Conservation (phyloP, 2,113 vertebrate genomes). For the Aegithalos caudatus region DNA sequence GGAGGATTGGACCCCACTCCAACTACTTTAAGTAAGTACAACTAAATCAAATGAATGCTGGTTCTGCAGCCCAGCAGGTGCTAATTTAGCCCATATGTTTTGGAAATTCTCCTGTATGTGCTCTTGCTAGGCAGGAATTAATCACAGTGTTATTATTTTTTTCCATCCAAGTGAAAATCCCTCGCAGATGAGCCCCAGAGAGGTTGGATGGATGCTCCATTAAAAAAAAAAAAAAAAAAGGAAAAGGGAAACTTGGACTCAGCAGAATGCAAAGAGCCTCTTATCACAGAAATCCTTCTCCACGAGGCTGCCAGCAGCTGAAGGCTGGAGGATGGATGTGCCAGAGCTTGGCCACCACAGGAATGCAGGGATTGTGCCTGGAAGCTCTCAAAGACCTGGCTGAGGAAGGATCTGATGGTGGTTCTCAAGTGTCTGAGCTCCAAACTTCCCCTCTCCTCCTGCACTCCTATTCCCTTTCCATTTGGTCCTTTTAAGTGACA, state of each 20-base stretch:
- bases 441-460: not conserved
- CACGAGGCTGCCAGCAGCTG: not conserved
- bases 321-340: not conserved
- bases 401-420: not conserved
- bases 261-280: not conserved
- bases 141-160: not conserved
- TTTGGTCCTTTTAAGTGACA: not conserved
- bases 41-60: not conserved
- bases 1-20: not conserved
- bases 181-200: not conserved
- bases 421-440: not conserved
- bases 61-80: constrained; percentile 10
- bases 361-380: not conserved
- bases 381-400: not conserved
- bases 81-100: not conserved
- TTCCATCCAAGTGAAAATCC: not conserved
- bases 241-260: not conserved
- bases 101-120: not conserved
- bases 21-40: not conserved
- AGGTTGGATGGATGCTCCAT: not conserved
- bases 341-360: not conserved
- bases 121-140: not conserved
- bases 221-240: too few species aligned
- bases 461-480: not conserved
- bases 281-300: not conserved